Evolutionary conservation across 2,797 vertebrate genomes (phyloP).

Genomic region (Choloepus didactylus): DNA sequence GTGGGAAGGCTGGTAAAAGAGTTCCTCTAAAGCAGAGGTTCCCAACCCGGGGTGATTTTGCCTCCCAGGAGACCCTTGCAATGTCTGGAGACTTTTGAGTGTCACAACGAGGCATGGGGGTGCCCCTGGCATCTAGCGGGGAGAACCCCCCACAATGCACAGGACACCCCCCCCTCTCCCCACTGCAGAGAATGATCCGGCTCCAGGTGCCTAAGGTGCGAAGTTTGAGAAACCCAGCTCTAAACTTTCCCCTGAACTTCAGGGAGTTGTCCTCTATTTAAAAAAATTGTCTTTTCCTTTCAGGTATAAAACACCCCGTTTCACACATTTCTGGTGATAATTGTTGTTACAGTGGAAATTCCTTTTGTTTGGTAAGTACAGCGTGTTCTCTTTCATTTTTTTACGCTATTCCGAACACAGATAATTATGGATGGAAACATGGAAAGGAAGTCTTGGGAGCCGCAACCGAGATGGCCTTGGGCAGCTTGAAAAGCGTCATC

Average conservation of each 20-base stretch:
- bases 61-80: background rate
- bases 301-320: slow-evolving; percentile 11
- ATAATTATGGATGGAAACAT: too few species aligned
- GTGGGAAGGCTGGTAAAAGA: background rate
- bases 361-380: slow-evolving; percentile 59
- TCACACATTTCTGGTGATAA: slow-evolving; percentile 59
- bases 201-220: background rate
- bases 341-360: slow-evolving; percentile 15
- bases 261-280: background rate
- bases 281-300: background rate
- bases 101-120: too few species aligned
- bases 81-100: background rate
- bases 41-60: background rate
- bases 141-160: background rate
- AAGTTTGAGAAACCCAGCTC: background rate
- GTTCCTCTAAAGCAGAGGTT: background rate
- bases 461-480: accelerated
- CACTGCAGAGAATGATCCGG: too few species aligned
- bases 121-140: background rate
- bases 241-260: background rate
- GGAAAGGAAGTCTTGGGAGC: background rate
- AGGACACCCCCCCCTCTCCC: background rate
- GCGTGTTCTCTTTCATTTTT: accelerated
- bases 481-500: accelerated
- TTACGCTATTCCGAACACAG: background rate